These are phyloP conservation scores for Peromyscus polionotus DNA, from an alignment of 2,113 vertebrate genomes.

Conservation along the genomic window DNA sequence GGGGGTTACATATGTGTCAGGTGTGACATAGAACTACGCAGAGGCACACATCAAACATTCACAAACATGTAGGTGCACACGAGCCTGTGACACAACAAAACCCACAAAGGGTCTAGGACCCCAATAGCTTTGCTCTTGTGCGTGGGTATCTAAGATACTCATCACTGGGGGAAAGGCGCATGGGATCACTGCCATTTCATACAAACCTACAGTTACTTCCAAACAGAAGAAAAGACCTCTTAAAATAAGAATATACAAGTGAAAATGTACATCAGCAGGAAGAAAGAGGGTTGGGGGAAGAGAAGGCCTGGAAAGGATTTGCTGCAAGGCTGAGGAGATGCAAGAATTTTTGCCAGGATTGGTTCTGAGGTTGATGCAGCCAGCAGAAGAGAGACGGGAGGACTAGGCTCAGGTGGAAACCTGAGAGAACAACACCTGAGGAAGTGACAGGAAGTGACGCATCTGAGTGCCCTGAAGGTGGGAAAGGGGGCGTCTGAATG, in stretches of 20 bases:
- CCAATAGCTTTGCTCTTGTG: background rate
- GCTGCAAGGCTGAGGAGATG: too few relatives aligned
- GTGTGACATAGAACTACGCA: rapidly evolving
- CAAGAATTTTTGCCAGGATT: background rate
- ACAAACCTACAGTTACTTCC: background rate
- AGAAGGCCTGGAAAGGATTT: too few relatives aligned
- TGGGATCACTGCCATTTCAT: background rate
- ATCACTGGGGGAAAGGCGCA: background rate
- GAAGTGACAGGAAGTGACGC: background rate
- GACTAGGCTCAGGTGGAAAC: background rate
- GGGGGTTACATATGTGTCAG: background rate
- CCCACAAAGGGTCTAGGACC: too few relatives aligned
- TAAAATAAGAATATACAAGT: background rate
- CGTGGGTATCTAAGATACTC: background rate
- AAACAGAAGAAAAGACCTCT: background rate
- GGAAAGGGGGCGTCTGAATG: background rate
- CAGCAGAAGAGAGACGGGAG: background rate
- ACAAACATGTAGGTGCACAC: too few relatives aligned
- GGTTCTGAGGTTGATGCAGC: background rate
- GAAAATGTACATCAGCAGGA: conserved; percentile 27
- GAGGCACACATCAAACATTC: background rate
- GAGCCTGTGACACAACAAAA: background rate
- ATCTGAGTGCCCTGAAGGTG: background rate
- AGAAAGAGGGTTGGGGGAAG: too few relatives aligned
- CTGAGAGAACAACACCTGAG: background rate